A percentile compares a stretch with the other conserved stretches of the same genome.
Conservation (phyloP, 2,888 invertebrate genomes). For the Caenorhabditis drosophilae region DNA sequence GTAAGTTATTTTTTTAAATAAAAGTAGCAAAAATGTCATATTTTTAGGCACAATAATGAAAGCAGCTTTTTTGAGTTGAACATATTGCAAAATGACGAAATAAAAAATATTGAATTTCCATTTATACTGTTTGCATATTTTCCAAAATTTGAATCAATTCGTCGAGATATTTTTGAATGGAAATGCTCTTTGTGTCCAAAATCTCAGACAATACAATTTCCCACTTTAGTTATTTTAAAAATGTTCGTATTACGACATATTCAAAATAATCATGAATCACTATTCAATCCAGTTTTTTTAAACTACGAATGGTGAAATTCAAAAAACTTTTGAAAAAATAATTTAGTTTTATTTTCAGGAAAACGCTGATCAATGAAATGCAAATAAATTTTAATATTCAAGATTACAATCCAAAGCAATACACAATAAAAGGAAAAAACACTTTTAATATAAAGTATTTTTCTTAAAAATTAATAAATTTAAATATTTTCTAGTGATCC, state of each 20-base stretch:
- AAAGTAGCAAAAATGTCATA: not conserved
- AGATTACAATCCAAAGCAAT: slow-evolving; percentile 5
- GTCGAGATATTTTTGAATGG: slow-evolving; percentile 23
- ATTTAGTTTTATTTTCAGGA: not conserved
- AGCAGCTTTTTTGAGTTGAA: slow-evolving; percentile 1
- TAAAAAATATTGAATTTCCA: slow-evolving; percentile 10
- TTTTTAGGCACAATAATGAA: not conserved
- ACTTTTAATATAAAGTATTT: slow-evolving; percentile 20
- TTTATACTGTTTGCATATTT: slow-evolving; percentile 10
- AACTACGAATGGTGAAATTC: slow-evolving; percentile 14
- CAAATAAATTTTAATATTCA: slow-evolving; percentile 12
- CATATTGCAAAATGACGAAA: not conserved
- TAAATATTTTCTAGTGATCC: too few species aligned
- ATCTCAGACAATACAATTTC: slow-evolving; percentile 8
- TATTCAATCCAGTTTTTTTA: slow-evolving; percentile 24
- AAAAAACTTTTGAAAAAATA: not conserved
- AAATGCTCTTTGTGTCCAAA: slow-evolving; percentile 19
- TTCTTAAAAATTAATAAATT: too few species aligned
- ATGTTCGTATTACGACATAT: slow-evolving; percentile 26
- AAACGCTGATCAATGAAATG: slow-evolving; percentile 10
- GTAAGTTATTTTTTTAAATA: slow-evolving; percentile 10
- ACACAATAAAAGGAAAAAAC: slow-evolving; percentile 13
- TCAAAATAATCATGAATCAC: slow-evolving; percentile 11
- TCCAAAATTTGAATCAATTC: not conserved
- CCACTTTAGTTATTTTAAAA: slow-evolving; percentile 15